These are phyloP conservation scores for Oceanodroma leucorhoa DNA, from an alignment of 2,797 vertebrate species.

Conservation along the genomic window DNA sequence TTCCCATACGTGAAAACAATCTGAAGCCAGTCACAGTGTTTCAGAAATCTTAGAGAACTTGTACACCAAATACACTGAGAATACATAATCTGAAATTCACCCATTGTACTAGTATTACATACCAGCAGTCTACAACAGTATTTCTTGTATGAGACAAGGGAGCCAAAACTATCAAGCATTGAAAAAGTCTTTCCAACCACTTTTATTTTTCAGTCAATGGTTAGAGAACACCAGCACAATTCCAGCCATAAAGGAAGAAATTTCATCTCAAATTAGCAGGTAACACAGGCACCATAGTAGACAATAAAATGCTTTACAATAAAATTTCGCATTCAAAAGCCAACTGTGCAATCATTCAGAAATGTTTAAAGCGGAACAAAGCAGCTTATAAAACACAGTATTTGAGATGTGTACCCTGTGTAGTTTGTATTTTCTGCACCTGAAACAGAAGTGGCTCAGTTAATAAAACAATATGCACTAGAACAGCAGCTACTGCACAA, in stretches of 20 bases:
- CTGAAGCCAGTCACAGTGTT: neutral
- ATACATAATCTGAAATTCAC: neutral
- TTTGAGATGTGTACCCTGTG: neutral
- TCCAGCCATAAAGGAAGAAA: neutral
- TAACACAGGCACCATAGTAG: neutral
- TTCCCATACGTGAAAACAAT: neutral
- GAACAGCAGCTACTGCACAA: neutral
- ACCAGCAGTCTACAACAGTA: rapidly evolving
- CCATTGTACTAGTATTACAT: rapidly evolving
- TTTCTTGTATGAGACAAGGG: neutral
- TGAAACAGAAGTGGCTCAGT: neutral
- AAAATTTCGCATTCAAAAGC: neutral
- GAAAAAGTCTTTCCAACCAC: neutral
- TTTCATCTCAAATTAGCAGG: neutral
- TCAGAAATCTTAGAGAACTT: neutral
- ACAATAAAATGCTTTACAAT: neutral
- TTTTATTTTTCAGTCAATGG: conserved; percentile 1
- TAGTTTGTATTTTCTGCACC: neutral
- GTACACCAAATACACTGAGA: neutral
- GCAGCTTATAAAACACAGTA: neutral
- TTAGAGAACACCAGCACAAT: neutral
- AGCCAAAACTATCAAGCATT: neutral
- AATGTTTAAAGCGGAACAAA: neutral
- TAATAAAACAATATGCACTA: neutral
- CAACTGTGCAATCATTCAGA: neutral